Conservation (phyloP, 2,888 invertebrate genomes). For the Drosophila nigricruria region DNA sequence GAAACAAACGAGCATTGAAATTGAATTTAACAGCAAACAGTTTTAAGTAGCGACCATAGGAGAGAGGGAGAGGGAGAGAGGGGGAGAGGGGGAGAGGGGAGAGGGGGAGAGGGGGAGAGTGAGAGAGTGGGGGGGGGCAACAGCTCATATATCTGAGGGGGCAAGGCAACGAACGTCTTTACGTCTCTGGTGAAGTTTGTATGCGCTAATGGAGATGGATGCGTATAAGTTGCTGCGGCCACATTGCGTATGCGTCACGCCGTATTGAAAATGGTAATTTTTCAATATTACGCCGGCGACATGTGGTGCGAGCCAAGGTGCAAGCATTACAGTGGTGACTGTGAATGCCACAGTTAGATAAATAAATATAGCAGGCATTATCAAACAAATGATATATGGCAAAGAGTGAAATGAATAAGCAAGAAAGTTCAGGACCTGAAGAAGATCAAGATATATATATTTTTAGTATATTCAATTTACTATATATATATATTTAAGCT, state of each 20-base stretch:
- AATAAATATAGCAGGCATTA: constrained; percentile 10
- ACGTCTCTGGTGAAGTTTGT: constrained; percentile 62
- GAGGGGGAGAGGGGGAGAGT: not conserved
- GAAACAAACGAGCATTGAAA: constrained; percentile 81
- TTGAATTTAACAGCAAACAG: constrained; percentile 81
- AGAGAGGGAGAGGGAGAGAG: constrained; percentile 11
- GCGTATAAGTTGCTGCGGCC: constrained; percentile 40
- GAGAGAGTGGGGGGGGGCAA: constrained; percentile 1
- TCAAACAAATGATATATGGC: not conserved
- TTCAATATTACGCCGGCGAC: constrained; percentile 67
- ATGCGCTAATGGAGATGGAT: constrained; percentile 78
- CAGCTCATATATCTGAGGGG: constrained; percentile 16
- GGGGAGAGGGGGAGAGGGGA: too few species aligned
- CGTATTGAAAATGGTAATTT: constrained; percentile 67
- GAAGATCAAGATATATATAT: too few species aligned
- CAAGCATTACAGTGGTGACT: constrained; percentile 10
- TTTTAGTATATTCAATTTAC: not conserved
- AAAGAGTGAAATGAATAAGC: not conserved
- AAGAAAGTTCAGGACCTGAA: not conserved
- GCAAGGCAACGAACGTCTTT: constrained; percentile 21
- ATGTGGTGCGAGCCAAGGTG: constrained; percentile 44
- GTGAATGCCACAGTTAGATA: constrained; percentile 2
- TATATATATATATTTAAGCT: not conserved
- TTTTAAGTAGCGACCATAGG: constrained; percentile 65
- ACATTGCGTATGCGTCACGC: constrained; percentile 61